Conservation (phyloP, 2,797 vertebrate species). For the Lepus oiostolus region DNA sequence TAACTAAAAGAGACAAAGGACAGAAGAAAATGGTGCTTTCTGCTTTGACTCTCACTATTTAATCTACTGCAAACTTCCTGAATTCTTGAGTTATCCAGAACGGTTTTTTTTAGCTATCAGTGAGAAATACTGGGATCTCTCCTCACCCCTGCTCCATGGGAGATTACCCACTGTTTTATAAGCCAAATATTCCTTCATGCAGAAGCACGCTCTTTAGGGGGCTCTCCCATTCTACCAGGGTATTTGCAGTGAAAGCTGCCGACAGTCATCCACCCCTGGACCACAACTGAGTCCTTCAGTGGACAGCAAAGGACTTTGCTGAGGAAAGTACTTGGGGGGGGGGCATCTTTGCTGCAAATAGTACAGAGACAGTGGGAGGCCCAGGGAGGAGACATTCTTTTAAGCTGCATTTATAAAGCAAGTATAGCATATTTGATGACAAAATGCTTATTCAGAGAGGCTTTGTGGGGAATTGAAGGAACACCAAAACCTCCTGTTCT, state of each 20-base stretch:
- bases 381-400: background rate
- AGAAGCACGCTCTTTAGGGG: background rate
- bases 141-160: too few species aligned
- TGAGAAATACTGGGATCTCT: background rate
- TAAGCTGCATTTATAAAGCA: background rate
- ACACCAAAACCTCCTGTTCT: background rate
- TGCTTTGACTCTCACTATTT: background rate
- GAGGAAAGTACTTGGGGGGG: too few species aligned
- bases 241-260: background rate
- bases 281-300: background rate
- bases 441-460: background rate
- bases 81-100: background rate
- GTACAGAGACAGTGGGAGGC: background rate
- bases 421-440: background rate
- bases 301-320: background rate
- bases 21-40: background rate
- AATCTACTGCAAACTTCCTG: background rate
- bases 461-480: background rate
- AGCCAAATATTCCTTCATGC: background rate
- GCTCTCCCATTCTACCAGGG: background rate
- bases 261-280: fast-evolving
- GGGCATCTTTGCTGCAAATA: background rate
- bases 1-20: background rate
- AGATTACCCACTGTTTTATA: background rate
- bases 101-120: background rate